Evolutionary conservation across 2,797 vertebrate species (phyloP), one percentile per base, ranked within the genome.

Genomic region (Heliangelus exortis): DNA sequence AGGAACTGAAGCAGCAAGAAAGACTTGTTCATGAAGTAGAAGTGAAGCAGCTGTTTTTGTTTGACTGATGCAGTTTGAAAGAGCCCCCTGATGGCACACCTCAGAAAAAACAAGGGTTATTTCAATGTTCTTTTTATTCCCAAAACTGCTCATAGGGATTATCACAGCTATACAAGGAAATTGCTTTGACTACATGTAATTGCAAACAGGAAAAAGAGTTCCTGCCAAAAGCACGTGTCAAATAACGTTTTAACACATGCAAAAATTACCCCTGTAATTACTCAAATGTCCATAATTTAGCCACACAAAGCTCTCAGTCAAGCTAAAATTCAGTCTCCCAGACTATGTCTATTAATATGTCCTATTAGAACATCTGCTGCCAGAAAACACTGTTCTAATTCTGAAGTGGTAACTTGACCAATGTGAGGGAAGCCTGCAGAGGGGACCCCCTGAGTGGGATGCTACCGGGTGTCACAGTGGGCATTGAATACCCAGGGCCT

Each of bases 31-130:
- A 79, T 14, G 36, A 23, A 71, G 72, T 51, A 89, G 84, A 96
- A 96, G 77, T 25, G 28, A 87, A 96, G 84, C 94, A 95, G 95
- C 67, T 96, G 93, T 2, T 96, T 89, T 85, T 78, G 59, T 87
- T 84, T 84, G 86, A 93, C 75, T 79, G 71, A 82, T 61, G 48
- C 69, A 94, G 73, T 94, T 90, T 92, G 90, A 94, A 96, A 96
- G 47, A 53, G 57, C 21, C 58, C 92, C 89, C 82, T 72, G 88
- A 45, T 28, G 84, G 88, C 39, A 80, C 5, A 87, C 12, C 57
- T 84, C 53, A 63, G 65, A 65, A 92, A 95, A 91, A 78, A 8
- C 36, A 91, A 48, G 36, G 31, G 31, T 31, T 82, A 73, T 75
- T 89, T 88, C 68, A 88, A 25, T 69, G 47, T 47, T 93, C 57